Evolutionary conservation across 1,140 invertebrate species (phyloP), one percentile per base, ranked within the genome.

Genomic region (Drosophila elegans): DNA sequence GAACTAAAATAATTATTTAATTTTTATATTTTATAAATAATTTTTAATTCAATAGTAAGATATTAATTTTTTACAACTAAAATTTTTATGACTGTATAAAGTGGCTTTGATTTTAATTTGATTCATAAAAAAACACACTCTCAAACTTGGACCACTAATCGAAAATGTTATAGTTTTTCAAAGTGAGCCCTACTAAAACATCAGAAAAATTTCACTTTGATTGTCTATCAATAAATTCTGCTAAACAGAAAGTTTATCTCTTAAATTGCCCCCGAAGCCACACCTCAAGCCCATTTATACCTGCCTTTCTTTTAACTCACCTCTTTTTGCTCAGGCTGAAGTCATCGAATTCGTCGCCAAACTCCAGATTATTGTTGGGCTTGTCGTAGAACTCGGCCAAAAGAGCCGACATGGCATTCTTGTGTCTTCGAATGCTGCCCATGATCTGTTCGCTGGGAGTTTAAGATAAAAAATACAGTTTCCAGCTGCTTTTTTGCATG

Each of bases 391-490:
- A 95, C 82, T 97, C 96, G 6, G 96, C 95, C 36, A 97, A 92
- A 39, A 97, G 92, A 2, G 95, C 95, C 1, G 95, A 93, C 32
- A 96, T 95, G 45, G 96, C 95, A 34, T 95, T 94, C 78, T 95
- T 95, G 90, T 97, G 95, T 3, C 94, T 93, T 11, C 95, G 93
- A 61, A 97, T 95, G 42, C 95, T 96, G 75, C 95, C 94, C 61
- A 95, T 92, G 78, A 97, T 97, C n/a, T 95, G 95, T 48, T 96
- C 95, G 42, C 96, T 97, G 91, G 61, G 21, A 51, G 16, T 60
- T 54, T 12, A 59, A 49, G 52, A 21, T 5, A 48, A 74, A 39
- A 45, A 13, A 64, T 52, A n/a, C 48, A 54, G 45, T 36, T 10
- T 32, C 13, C 44, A 57, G 7, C 44, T 42, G 21, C 29, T 54